Evolutionary conservation across 1,140 invertebrate species (phyloP), one percentile per base, ranked within the genome.

Genomic region (Belonocnema kinseyi): DNA sequence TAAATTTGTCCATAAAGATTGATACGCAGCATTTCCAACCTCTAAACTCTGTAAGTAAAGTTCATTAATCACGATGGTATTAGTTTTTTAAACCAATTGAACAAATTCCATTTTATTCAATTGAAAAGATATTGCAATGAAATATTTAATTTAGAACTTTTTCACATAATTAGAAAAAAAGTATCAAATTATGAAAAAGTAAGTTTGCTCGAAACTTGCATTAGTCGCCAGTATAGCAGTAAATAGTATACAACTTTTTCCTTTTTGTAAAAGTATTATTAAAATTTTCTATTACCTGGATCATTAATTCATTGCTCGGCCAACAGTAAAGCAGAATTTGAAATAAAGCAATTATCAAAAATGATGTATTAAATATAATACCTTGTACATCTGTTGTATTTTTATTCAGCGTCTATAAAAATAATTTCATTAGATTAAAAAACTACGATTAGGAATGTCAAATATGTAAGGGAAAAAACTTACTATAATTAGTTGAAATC

Each of bases 401-500:
- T 13, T 33, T 61, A 26, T 13, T 13, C 1, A 21, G 17, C 13
- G 3, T 2, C 4, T 16, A 40, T 3, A 66, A 12, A 33, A 66
- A 66, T 26, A 33, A 13, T 66, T 13, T 0, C 13, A 61, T 11
- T 21, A 14, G 13, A 66, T 5, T 14, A 66, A 16, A 26, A 61
- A 61, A 10, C 7, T 4, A 4, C 17, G n/a, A 19, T 10, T 10
- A 26, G 19, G 26, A 58, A 13, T 58, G 7, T 21, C 5, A 58
- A 19, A 58, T 33, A 58, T 54, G n/a, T 21, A 33, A 26, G 40
- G 40, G 40, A 6, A 2, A 66, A n/a, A 33, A 12, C 26, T 66
- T 33, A 66, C 58, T 26, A 66, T 16, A 7, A 66, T 66, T 66
- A 66, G 16, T 66, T 66, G 58, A 66, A 66, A 66, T 66, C 58